Base-by-base conservation (phyloP, 1,140 invertebrate species). In the Apis laboriosa region DNA sequence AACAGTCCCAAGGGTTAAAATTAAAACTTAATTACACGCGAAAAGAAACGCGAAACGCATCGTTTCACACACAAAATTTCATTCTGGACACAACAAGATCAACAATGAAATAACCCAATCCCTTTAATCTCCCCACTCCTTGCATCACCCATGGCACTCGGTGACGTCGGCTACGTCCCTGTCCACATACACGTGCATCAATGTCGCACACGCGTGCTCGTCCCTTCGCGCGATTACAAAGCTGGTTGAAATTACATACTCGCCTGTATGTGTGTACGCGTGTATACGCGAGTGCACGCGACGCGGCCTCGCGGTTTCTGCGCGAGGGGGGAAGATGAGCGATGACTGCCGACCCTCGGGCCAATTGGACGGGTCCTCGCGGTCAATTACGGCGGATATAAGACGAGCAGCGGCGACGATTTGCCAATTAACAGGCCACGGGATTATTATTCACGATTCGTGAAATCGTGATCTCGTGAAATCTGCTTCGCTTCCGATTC, bases 171-270 rank as follows among this genome's bases (percentile, higher is more conserved):
- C 11, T 80, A 85, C 87, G 78, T 28, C 64, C 77, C 87, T 88
- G 87, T 77, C 34, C 83, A 83, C 61, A 9, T 82, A 87, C 73
- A 81, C 63, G 85, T 64, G 60, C 72, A 55, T 58, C 53, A 24
- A 49, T 63, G 56, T 58, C 70, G 70, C 63, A 87, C 64, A 74
- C 74, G 68, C 68, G 56, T 53, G n/a, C 17, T 49, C 70, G 61
- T 75, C 76, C 77, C 66, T 60, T 58, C 34, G 9, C 77, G 43
- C 73, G 83, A 83, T 88, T 87, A 77, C 84, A 83, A 88, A 88
- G 79, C 76, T 84, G 56, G 76, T 76, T 88, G 86, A 88, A 88
- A 88, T 88, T 82, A 88, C 84, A 88, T 78, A 86, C 83, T 76
- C 24, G 71, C 49, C 24, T 11, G 17, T 43, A 24, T 76, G 75